These are phyloP conservation scores for Entomyzon cyanotis DNA, from an alignment of 2,113 vertebrate species.

Conservation along the genomic window DNA sequence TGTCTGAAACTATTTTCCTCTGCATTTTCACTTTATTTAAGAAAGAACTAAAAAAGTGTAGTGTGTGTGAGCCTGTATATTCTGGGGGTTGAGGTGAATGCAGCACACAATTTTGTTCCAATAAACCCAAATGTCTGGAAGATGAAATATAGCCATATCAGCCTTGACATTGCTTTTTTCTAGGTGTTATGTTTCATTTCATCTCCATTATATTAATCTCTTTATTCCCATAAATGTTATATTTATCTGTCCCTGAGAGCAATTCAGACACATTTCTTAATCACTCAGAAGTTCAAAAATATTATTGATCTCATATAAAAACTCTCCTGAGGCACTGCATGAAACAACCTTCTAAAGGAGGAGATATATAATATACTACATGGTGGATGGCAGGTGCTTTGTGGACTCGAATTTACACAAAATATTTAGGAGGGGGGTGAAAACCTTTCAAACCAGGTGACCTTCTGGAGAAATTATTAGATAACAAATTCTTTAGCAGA, in stretches of 20 bases:
- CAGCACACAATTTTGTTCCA: neutral
- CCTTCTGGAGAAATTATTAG: neutral
- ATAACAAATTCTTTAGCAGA: neutral
- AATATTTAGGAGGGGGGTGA: neutral
- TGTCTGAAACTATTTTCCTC: neutral
- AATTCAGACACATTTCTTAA: neutral
- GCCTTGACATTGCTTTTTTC: neutral
- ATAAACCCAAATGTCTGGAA: neutral
- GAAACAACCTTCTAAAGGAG: neutral
- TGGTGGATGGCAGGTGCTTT: neutral
- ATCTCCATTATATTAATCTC: neutral
- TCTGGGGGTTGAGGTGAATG: neutral
- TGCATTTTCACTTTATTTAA: neutral
- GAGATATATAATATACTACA: neutral
- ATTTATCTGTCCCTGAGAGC: neutral
- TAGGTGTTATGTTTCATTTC: neutral
- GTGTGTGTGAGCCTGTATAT: neutral
- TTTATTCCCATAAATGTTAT: conserved; percentile 14
- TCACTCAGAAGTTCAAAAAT: conserved; percentile 26
- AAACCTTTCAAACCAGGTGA: neutral
- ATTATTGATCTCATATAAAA: neutral
- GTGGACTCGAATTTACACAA: neutral
- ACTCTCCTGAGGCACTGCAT: neutral
- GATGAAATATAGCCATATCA: neutral
- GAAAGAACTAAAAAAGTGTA: neutral